Evolutionary conservation across 2,113 vertebrate genomes (phyloP), one percentile per base, ranked within the genome.

Genomic region (Trogon melanurus): DNA sequence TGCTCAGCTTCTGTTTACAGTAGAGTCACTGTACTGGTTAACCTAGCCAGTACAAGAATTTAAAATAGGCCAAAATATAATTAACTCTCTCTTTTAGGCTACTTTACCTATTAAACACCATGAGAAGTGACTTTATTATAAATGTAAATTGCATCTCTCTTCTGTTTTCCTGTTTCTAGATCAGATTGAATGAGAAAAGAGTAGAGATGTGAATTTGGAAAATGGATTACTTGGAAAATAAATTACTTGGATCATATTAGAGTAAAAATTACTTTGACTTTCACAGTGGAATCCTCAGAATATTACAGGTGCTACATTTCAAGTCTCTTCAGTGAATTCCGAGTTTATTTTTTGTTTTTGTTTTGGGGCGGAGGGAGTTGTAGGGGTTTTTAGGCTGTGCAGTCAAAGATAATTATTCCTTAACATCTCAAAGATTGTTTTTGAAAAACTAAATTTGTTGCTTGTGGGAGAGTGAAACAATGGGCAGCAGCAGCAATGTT

Each of bases 121-220:
- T 58, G 27, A 64, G 53, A 87, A n/a, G 6, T 41, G 2, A 9
- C 17, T 13, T 16, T 66, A 27, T 13, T 67, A 16, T n/a, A 79
- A 56, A 51, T 48, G 11, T 71, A 81, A 87, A 81, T 22, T 13
- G 30, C 19, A 20, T 91, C 4, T 44, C 6, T 72, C 10, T 75
- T 76, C 23, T 67, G 1, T 38, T 76, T 84, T 69, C 13, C 20
- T 23, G 48, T 64, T 90, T 56, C 16, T 76, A 44, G 57, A 64
- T 78, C 13, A 89, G 82, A 82, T 60, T 11, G n/a, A 32, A 58
- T 41, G 32, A 36, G 26, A 94, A 74, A 87, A 6, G 0, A 79
- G 2, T 32, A 50, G 41, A 71, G 6, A 56, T 47, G 4, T 0
- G 0, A 2, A 10, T 30, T 47, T 54, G 8, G 25, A 41, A 70